Percentiles rank a stretch among this genome's conserved stretches.
Evolutionary conservation across 2,797 vertebrate genomes (phyloP).

Genomic region (Danio kyathit): DNA sequence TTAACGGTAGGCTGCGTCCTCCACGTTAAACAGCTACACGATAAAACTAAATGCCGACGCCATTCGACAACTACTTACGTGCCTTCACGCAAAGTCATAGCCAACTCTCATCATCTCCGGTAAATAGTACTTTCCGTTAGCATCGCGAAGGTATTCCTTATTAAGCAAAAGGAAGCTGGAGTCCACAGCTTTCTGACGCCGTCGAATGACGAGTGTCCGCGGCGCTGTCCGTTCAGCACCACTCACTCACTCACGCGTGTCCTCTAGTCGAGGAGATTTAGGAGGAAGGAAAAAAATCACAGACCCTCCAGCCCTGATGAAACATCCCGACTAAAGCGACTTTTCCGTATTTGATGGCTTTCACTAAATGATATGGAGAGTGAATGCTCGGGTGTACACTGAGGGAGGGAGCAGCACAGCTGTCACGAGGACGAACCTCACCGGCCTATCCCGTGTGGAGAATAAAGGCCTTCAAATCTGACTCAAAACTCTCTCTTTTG

Average conservation of each 20-base stretch:
- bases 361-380: conserved; percentile 14
- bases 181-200: conserved; percentile 49
- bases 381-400: conserved; percentile 19
- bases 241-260: conserved; percentile 56
- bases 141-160: conserved; percentile 3
- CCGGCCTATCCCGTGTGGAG: conserved; percentile 39
- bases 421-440: conserved; percentile 29
- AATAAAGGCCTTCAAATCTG: conserved; percentile 22
- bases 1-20: not conserved
- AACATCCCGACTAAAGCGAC: conserved; percentile 18
- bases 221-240: conserved; percentile 62
- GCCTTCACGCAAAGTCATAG: conserved; percentile 34
- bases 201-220: conserved; percentile 38
- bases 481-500: conserved; percentile 4
- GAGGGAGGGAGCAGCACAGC: conserved; percentile 10
- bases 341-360: conserved; percentile 9
- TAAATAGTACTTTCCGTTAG: not conserved
- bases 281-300: not conserved
- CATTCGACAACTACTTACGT: conserved; percentile 39
- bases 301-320: conserved; percentile 1
- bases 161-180: conserved; percentile 6
- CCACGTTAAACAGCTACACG: conserved; percentile 10
- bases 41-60: conserved; percentile 1
- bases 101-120: conserved; percentile 5
- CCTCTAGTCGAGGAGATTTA: conserved; percentile 61